Conservation (phyloP, 64 coral and sea anemone species). For the Cladopsammia gracilis region DNA sequence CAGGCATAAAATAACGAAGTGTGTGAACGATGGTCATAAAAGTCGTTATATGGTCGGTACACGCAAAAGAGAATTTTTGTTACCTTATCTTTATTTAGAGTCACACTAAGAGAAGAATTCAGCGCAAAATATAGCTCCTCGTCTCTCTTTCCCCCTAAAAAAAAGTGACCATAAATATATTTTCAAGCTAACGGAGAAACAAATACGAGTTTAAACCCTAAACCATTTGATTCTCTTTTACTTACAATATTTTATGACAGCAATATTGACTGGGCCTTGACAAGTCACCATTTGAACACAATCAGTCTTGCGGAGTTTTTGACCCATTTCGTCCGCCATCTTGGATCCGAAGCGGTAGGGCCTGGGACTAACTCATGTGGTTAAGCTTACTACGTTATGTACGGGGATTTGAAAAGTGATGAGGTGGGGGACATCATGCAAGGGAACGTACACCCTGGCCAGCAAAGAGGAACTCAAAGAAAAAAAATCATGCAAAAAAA, state of each 20-base stretch:
- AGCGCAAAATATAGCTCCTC: slow-evolving; percentile 68
- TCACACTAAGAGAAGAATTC: slow-evolving; percentile 84
- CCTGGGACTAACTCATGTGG: neutral
- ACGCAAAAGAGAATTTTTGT: neutral
- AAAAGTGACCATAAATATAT: neutral
- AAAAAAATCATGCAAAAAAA: too few relatives aligned
- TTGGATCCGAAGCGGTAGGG: neutral
- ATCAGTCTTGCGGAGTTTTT: neutral
- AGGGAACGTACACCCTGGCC: too few relatives aligned
- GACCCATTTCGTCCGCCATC: neutral
- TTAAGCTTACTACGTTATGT: neutral
- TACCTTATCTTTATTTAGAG: slow-evolving; percentile 72
- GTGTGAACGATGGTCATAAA: too few relatives aligned
- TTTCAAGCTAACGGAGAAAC: neutral
- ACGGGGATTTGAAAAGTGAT: too few relatives aligned
- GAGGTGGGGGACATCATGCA: too few relatives aligned
- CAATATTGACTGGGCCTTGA: slow-evolving; percentile 68
- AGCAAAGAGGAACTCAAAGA: too few relatives aligned
- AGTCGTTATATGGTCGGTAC: too few relatives aligned
- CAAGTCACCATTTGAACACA: slow-evolving; percentile 37
- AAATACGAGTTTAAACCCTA: neutral
- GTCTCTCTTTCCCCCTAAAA: slow-evolving; percentile 86
- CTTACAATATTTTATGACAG: too few relatives aligned
- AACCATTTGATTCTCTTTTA: neutral
- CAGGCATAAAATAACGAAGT: too few relatives aligned